Evolutionary conservation across 2,888 invertebrate genomes (phyloP).

Genomic region (Drosophila putrida): DNA sequence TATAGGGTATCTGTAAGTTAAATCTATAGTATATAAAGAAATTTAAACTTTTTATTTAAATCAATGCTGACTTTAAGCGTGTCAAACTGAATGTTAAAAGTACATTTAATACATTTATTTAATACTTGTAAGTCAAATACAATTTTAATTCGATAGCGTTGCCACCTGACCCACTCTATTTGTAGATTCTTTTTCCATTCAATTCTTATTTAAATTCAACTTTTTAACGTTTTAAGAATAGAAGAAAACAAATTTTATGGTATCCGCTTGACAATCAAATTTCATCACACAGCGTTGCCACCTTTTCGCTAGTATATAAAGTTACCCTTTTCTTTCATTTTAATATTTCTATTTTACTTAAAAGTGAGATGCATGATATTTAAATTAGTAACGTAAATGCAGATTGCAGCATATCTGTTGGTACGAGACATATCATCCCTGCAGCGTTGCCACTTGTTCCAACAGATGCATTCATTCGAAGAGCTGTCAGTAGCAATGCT

Average conservation of each 20-base stretch:
- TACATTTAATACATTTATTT: not conserved
- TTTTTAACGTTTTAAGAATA: too few relatives aligned
- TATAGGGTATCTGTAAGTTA: not conserved
- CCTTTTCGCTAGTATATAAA: not conserved
- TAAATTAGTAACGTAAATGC: not conserved
- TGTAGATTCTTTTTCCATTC: not conserved
- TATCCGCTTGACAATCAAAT: too few relatives aligned
- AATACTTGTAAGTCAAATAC: not conserved
- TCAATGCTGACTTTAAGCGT: too few relatives aligned
- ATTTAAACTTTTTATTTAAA: too few relatives aligned
- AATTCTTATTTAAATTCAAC: too few relatives aligned
- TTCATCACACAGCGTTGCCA: not conserved
- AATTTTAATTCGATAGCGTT: not conserved
- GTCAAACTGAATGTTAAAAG: too few relatives aligned
- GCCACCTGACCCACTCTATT: not conserved
- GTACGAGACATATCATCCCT: not conserved
- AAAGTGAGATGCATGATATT: not conserved
- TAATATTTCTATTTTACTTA: not conserved
- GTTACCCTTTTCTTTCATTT: not conserved
- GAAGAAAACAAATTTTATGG: too few relatives aligned
- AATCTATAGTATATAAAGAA: too few relatives aligned
- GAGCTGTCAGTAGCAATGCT: constrained; percentile 25
- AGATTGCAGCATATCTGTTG: not conserved
- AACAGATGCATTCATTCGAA: constrained; percentile 31
- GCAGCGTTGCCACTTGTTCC: constrained; percentile 16